Evolutionary conservation across 2,888 invertebrate species (phyloP), one percentile per base, ranked within the genome.

Genomic region (Cheilosia vernalis): DNA sequence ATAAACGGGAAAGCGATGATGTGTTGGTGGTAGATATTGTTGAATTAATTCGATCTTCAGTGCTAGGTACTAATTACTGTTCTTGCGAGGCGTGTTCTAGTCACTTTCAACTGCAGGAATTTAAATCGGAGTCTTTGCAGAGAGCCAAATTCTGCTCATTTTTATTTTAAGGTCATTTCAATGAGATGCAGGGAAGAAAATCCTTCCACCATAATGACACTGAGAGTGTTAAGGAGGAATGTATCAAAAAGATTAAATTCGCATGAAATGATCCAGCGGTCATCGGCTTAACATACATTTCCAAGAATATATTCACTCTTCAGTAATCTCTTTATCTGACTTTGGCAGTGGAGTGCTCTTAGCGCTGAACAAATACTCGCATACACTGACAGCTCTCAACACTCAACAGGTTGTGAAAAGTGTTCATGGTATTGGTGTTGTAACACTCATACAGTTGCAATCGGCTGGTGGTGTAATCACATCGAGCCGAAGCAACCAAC

Each of bases 271-370:
- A 67, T 72, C 82, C 77, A 88, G 89, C 92, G 91, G 92, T 92
- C 92, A 92, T 90, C 90, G 91, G 91, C 92, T 91, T 91, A 92
- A 90, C 91, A 91, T 89, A 92, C 90, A 91, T 92, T 90, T 89
- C 21, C 55, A 27, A 47, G 47, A 51, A 61, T 44, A 40, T 58
- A 40, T 53, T 21, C 10, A 40, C 79, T 84, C 84, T 84, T 61
- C 72, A 17, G 13, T 33, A 44, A 69, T 69, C 83, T 79, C 73
- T 84, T 84, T 40, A 24, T 10, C 5, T 13, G 24, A 2, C 9
- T 37, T 2, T 17, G 17, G 37, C 2, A 9, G 33, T 2, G 7
- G 44, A 55, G 13, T 66, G 47, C 83, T 78, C 83, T 72, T 64
- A 37, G 17, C 15, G 42, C 24, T 19, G n/a, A 2, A 21, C 5